phyloP scores from a whole-genome alignment of 1,140 invertebrate genomes.

The Cataglyphis hispanica region DNA sequence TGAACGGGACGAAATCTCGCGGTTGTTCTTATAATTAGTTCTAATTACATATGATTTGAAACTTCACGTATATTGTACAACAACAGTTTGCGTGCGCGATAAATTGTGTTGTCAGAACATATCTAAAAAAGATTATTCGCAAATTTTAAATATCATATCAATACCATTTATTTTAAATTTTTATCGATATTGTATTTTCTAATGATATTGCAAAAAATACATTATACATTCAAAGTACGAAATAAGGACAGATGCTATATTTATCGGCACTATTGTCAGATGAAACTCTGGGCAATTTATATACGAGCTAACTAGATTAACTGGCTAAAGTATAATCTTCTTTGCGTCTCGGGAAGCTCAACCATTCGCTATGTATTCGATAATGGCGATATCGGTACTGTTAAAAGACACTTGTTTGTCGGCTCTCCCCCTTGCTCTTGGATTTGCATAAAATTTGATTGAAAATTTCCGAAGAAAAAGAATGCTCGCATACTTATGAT shows the following conservation, averaged over 20 bases:
- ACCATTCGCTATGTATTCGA: conserved; percentile 67
- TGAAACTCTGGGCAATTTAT: conserved; percentile 2
- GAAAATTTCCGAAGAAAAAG: conserved; percentile 20
- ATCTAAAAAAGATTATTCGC: not conserved
- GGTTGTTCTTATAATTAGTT: conserved; percentile 52
- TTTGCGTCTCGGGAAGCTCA: conserved; percentile 60
- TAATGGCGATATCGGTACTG: conserved; percentile 57
- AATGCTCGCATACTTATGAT: conserved; percentile 34
- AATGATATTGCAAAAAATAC: too few species aligned
- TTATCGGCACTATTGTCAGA: not conserved
- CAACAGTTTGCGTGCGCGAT: not conserved
- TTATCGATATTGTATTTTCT: too few species aligned
- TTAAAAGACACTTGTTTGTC: conserved; percentile 52
- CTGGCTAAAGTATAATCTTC: conserved; percentile 64
- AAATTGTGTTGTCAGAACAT: not conserved
- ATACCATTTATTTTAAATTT: not conserved
- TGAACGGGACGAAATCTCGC: not conserved
- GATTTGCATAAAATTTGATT: conserved; percentile 68
- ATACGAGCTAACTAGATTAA: conserved; percentile 58
- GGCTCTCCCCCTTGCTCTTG: not conserved
- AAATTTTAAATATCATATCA: not conserved
- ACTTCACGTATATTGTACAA: not conserved
- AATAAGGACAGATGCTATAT: conserved; percentile 7
- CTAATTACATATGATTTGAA: conserved; percentile 2
- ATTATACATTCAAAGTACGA: too few species aligned